Conservation (phyloP, 2,113 vertebrate species). For the Bothrops jararaca region DNA sequence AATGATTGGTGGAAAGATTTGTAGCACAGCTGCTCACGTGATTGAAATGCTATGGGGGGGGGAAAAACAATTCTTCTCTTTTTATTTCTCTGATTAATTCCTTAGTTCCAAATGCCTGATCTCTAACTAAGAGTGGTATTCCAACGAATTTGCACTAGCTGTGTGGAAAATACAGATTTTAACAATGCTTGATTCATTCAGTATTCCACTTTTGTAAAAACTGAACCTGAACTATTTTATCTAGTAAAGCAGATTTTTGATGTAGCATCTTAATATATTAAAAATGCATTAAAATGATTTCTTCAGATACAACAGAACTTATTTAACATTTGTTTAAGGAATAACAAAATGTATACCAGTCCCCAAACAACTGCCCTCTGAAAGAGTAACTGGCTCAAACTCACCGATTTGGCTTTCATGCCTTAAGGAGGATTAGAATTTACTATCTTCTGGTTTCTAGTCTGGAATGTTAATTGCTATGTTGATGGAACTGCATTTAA, state of each 20-base stretch:
- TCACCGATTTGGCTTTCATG: neutral
- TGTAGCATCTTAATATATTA: too few relatives aligned
- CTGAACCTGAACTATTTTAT: neutral
- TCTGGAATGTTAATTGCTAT: neutral
- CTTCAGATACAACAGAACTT: neutral
- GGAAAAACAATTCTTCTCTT: neutral
- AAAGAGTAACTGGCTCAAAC: neutral
- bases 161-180: neutral
- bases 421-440: neutral
- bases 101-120: neutral
- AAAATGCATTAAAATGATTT: neutral
- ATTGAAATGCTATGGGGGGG: neutral
- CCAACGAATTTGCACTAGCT: neutral
- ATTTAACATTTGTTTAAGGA: neutral
- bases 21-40: neutral
- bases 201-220: neutral
- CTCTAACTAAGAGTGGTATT: neutral
- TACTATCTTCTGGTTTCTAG: neutral
- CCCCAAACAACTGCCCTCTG: neutral
- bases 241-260: neutral
- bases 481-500: neutral
- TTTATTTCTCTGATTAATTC: neutral
- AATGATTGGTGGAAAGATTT: neutral
- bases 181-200: neutral
- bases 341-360: neutral